Conservation (phyloP, 2,113 vertebrate genomes). For the Siphamia tubifer region DNA sequence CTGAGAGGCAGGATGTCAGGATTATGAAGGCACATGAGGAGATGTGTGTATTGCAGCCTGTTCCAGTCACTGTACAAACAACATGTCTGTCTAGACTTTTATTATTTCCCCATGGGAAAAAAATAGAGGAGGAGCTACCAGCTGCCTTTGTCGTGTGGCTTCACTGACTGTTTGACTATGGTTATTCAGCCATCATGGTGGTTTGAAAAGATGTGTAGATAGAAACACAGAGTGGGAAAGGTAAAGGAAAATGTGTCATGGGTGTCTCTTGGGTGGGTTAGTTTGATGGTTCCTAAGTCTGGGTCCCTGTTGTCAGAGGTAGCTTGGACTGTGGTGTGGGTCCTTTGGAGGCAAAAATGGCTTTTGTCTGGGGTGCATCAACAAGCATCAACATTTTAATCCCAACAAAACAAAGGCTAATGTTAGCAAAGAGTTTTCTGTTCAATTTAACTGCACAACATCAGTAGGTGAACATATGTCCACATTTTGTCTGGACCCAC, state of each 20-base stretch:
- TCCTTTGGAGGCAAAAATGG: too few relatives aligned
- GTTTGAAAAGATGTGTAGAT: background rate
- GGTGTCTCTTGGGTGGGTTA: too few relatives aligned
- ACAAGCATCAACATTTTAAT: too few relatives aligned
- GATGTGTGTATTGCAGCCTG: background rate
- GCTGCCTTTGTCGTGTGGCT: constrained; percentile 9
- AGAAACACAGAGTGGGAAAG: background rate
- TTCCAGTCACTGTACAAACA: constrained; percentile 11
- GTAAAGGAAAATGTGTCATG: background rate
- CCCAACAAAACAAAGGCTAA: too few relatives aligned
- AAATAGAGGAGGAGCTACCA: background rate
- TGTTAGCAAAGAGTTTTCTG: too few relatives aligned
- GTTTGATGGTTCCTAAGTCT: too few relatives aligned
- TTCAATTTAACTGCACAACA: too few relatives aligned
- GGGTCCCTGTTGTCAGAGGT: too few relatives aligned
- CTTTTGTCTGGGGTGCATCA: too few relatives aligned
- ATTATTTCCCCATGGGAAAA: background rate
- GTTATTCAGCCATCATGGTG: background rate
- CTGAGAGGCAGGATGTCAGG: constrained; percentile 10
- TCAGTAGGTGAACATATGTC: too few relatives aligned
- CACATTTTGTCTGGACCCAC: too few relatives aligned
- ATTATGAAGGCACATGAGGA: background rate
- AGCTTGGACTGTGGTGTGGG: too few relatives aligned
- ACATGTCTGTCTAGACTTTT: constrained; percentile 13
- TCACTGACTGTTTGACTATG: background rate